Base-by-base conservation (phyloP, 2,113 vertebrate genomes). In the Chaetura pelagica region DNA sequence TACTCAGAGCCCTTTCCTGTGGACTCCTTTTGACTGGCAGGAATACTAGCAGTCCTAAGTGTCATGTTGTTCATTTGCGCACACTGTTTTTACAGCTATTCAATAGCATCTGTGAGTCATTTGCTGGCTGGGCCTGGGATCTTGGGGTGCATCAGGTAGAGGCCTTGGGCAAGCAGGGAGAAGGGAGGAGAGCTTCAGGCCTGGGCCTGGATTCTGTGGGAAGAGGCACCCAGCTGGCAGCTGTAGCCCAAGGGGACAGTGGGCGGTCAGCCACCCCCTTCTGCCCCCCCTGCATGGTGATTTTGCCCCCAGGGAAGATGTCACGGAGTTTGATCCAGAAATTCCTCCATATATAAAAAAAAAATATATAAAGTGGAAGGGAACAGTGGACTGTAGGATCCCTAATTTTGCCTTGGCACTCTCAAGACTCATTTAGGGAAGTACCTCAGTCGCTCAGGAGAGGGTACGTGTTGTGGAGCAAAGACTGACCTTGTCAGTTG, bases 101-200 rank as follows among this genome's bases (percentile, higher is more conserved):
- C 96, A 96, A 97, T 94, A 97, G 96, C 94, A 95, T 98, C 97
- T 98, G 98, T 96, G 97, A 98, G 96, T 95, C 96, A 97, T 98
- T 98, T 94, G 80, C 88, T 4, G 61, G 86, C 75, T 52, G 64
- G 84, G 73, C 76, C 63, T 76, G 3, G 3, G 64, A 69, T 85
- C 54, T 80, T 3, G 32, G 59, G 49, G 2, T 87, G 76, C 24
- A 7, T 90, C 83, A 83, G 66, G 88, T 49, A 82, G 55, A 75
- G 79, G 46, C 75, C 85, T 88, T 1, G 5, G 40, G 72, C 0
- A 0, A 77, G 27, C 40, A 76, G 20, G 16, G 35, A 71, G 67
- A 67, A 71, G 64, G 49, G 81, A 79, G 46, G 75, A 90, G 74
- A 44, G 61, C n/a, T 92, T 81, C 5, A 4, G 48, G 38, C 38